Evolutionary conservation across 1,140 invertebrate species (phyloP), one percentile per base, ranked within the genome.

Genomic region (Holcopasites calliopsidis): DNA sequence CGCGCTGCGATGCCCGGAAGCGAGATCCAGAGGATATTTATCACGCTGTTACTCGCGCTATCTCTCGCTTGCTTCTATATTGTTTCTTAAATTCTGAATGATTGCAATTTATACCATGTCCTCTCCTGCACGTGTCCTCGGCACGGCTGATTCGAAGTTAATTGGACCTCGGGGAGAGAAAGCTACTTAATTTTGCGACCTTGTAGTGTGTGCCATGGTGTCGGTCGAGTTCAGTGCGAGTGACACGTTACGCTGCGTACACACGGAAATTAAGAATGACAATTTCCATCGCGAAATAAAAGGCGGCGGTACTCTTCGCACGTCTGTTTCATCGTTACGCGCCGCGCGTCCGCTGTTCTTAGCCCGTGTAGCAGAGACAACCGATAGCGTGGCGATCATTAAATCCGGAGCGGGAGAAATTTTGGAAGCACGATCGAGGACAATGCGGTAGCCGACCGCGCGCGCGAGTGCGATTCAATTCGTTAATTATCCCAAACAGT

Each of bases 401-500:
- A 71, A 65, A 61, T 80, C 52, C 47, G 72, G 81, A 82, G 84
- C 77, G 85, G 86, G 86, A 86, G 86, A 85, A 84, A 80, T 77
- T 78, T 80, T 77, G 77, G 69, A 79, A 58, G 72, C 61, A 31
- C 58, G 77, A 79, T 85, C 83, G 79, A 82, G 79, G 81, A 79
- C 76, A 83, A 83, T 78, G 69, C 64, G 78, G 49, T 76, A 77
- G 76, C 81, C 73, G 83, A 60, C 2, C 11, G 8, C 68, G 76
- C 83, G 80, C 82, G 86, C 83, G 80, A 80, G 78, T 82, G 58
- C 76, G 86, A 80, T 84, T 86, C 57, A 82, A 85, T 88, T 79
- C 80, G 88, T 86, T 90, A 90, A 90, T 90, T 89, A 89, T 86
- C 87, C 85, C 88, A 89, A 90, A 90, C 88, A 88, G 87, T 86